Conservation (phyloP, 35 echinoderm and acorn worm species). For the Amphiura filiformis region DNA sequence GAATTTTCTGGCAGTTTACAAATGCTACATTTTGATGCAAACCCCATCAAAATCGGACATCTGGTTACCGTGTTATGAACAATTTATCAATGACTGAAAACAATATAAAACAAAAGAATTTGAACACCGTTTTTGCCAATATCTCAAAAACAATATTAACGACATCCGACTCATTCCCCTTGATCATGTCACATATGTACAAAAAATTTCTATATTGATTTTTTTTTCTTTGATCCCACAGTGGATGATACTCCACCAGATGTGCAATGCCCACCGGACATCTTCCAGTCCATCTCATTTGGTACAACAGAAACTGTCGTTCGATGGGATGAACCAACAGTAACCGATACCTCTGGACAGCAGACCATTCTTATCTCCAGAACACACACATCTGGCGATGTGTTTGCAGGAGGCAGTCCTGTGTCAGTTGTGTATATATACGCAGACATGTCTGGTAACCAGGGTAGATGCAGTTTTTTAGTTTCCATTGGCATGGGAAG, state of each 20-base stretch:
- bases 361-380: neutral
- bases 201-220: neutral
- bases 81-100: too few relatives aligned
- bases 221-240: neutral
- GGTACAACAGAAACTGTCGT: neutral
- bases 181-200: too few relatives aligned
- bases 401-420: neutral
- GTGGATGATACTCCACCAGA: neutral
- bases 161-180: too few relatives aligned
- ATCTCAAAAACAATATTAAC: too few relatives aligned
- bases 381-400: neutral
- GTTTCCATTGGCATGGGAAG: too few relatives aligned
- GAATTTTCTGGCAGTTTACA: too few relatives aligned
- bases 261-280: neutral
- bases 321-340: neutral
- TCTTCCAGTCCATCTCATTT: neutral
- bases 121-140: too few relatives aligned
- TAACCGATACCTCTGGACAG: neutral
- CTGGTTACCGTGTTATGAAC: too few relatives aligned
- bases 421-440: neutral
- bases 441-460: neutral
- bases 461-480: neutral
- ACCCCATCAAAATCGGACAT: too few relatives aligned
- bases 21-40: too few relatives aligned
- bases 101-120: too few relatives aligned